These are phyloP conservation scores for Lepidurus packardi DNA, from an alignment of 1,140 invertebrate genomes.

Conservation along the genomic window DNA sequence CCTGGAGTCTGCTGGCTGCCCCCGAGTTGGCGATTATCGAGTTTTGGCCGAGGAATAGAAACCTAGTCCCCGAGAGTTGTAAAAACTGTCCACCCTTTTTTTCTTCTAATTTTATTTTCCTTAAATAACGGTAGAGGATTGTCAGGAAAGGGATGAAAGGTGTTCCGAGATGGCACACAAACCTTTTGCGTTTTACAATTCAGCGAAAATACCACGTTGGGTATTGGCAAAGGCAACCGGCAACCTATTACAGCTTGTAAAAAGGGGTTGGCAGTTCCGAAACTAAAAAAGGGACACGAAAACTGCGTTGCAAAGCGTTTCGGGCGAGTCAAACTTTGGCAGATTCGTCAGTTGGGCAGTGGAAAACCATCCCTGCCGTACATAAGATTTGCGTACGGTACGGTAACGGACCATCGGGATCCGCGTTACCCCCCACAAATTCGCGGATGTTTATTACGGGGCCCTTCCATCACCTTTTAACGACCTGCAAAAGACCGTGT, in stretches of 20 bases:
- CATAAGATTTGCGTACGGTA: neutral
- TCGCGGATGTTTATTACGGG: neutral
- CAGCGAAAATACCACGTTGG: neutral
- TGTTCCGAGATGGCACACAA: neutral
- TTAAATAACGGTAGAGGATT: neutral
- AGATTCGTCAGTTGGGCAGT: neutral
- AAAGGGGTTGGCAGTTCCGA: neutral
- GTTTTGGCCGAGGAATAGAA: no score
- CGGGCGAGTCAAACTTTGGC: neutral
- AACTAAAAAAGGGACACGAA: neutral
- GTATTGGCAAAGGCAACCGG: neutral
- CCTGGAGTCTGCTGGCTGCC: no score
- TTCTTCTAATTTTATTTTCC: neutral
- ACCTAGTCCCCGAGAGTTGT: neutral
- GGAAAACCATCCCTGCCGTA: neutral
- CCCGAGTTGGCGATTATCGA: no score
- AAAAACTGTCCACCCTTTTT: neutral
- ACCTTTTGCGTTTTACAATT: slow-evolving; percentile 12
- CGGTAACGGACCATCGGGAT: neutral
- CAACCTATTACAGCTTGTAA: slow-evolving; percentile 2
- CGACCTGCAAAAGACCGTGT: neutral
- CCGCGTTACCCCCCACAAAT: neutral
- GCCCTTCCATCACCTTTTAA: neutral
- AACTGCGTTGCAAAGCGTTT: neutral
- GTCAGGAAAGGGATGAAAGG: neutral